phyloP scores from a whole-genome alignment of 64 coral and sea anemone species.

The Platygyra sinensis region DNA sequence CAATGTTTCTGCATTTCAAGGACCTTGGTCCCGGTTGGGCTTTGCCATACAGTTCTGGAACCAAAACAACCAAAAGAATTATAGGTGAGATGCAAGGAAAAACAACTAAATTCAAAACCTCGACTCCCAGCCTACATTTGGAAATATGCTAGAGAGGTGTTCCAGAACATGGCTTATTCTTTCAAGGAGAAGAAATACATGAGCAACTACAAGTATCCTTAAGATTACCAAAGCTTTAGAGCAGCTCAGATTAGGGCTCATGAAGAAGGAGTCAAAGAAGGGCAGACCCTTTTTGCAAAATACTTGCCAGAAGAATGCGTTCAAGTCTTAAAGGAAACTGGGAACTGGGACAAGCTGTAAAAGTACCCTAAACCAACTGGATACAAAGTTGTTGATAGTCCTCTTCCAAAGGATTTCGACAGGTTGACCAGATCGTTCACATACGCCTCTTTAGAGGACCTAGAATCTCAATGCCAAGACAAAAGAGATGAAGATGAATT shows the following conservation, averaged over 20 bases:
- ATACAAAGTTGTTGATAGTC: neutral
- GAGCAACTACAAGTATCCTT: conserved; percentile 25
- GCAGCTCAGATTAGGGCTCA: conserved; percentile 39
- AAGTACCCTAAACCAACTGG: conserved; percentile 3
- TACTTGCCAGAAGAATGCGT: conserved; percentile 26
- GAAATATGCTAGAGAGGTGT: too few species aligned
- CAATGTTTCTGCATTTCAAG: too few species aligned
- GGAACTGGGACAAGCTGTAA: conserved; percentile 2
- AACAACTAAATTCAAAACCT: too few species aligned
- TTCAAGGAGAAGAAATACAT: conserved; percentile 29
- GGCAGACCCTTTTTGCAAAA: conserved; percentile 22
- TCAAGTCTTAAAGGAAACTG: conserved; percentile 1
- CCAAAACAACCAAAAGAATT: too few species aligned
- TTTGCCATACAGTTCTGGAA: too few species aligned
- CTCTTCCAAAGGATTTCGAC: neutral
- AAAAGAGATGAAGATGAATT: neutral
- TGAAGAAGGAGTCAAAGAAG: conserved; percentile 30
- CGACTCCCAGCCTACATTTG: too few species aligned
- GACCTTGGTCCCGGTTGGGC: too few species aligned
- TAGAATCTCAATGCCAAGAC: neutral
- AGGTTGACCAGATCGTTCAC: conserved; percentile 19
- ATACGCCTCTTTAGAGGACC: neutral
- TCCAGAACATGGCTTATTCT: conserved; percentile 33
- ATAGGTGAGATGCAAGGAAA: too few species aligned
- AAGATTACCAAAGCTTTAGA: conserved; percentile 34